Conservation (phyloP, 2,888 invertebrate genomes). For the Portevinia maculata region DNA sequence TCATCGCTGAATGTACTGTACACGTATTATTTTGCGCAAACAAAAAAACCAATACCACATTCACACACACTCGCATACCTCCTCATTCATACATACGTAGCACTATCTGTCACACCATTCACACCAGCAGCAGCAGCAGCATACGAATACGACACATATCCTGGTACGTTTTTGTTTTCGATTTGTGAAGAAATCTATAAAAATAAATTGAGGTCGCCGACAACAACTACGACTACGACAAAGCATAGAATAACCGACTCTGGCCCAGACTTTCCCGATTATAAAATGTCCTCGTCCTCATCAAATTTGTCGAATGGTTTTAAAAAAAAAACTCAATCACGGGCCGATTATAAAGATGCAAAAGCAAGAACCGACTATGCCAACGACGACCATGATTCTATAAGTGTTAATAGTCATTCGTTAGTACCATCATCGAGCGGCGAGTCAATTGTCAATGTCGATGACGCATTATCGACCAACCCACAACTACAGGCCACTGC, state of each 20-base stretch:
- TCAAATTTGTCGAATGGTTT: slow-evolving; percentile 16
- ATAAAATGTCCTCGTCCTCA: slow-evolving; percentile 17
- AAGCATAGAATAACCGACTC: slow-evolving; percentile 49
- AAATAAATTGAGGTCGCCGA: slow-evolving; percentile 62
- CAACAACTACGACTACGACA: slow-evolving; percentile 7
- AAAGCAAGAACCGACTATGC: slow-evolving; percentile 10
- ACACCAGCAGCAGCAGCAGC: slow-evolving; percentile 15
- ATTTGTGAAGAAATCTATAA: slow-evolving; percentile 76
- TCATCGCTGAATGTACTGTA: slow-evolving; percentile 33
- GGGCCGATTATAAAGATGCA: slow-evolving; percentile 68
- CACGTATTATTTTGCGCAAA: slow-evolving; percentile 27
- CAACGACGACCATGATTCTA: slow-evolving; percentile 4
- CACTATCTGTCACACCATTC: slow-evolving; percentile 30
- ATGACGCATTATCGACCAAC: slow-evolving; percentile 57
- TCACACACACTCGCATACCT: slow-evolving; percentile 2
- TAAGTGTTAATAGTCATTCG: slow-evolving; percentile 43
- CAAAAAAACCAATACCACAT: slow-evolving; percentile 14
- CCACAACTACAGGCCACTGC: slow-evolving; percentile 3
- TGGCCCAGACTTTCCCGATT: slow-evolving; percentile 33
- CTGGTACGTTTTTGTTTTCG: slow-evolving; percentile 77
- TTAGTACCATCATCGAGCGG: slow-evolving; percentile 41
- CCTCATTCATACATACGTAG: slow-evolving; percentile 13
- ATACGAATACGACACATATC: slow-evolving; percentile 76
- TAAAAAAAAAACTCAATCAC: slow-evolving; percentile 65
- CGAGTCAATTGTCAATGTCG: slow-evolving; percentile 66